These are phyloP conservation scores for Mnemiopsis leidyi DNA, from an alignment of 37 sponge, comb jelly and placozoan genomes.

Conservation along the genomic window DNA sequence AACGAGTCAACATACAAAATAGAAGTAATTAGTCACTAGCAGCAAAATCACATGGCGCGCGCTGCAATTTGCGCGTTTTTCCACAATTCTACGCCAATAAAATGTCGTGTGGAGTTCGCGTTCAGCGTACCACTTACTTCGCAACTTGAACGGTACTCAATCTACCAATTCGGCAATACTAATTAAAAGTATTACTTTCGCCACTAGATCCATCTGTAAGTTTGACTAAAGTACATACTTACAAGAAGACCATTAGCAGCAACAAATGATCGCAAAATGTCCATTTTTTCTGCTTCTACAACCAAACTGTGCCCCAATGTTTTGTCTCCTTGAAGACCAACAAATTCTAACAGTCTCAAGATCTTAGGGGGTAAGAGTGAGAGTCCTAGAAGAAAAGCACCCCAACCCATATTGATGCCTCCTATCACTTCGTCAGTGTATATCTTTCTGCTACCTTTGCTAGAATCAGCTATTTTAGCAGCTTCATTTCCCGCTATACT, in stretches of 20 bases:
- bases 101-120: background rate
- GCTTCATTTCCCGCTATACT: background rate
- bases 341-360: constrained; percentile 37
- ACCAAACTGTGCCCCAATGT: background rate
- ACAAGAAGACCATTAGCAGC: constrained; percentile 4
- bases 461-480: background rate
- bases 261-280: constrained; percentile 23
- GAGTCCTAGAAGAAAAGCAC: constrained; percentile 27
- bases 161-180: too few species aligned
- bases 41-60: background rate
- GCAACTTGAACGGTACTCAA: too few species aligned
- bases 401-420: constrained; percentile 46
- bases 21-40: too few species aligned
- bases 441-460: too few species aligned
- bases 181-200: too few species aligned
- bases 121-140: too few species aligned
- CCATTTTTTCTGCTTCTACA: constrained; percentile 27
- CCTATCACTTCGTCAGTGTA: background rate
- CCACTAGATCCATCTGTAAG: background rate
- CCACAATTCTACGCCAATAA: background rate
- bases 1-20: too few species aligned
- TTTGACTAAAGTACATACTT: background rate
- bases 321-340: constrained; percentile 38
- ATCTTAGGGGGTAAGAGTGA: constrained; percentile 58
- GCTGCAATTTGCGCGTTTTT: background rate